A percentile compares a stretch with the other conserved stretches of the same genome.
Evolutionary conservation across 2,888 invertebrate species (phyloP).

Genomic region (Agrochola macilenta): DNA sequence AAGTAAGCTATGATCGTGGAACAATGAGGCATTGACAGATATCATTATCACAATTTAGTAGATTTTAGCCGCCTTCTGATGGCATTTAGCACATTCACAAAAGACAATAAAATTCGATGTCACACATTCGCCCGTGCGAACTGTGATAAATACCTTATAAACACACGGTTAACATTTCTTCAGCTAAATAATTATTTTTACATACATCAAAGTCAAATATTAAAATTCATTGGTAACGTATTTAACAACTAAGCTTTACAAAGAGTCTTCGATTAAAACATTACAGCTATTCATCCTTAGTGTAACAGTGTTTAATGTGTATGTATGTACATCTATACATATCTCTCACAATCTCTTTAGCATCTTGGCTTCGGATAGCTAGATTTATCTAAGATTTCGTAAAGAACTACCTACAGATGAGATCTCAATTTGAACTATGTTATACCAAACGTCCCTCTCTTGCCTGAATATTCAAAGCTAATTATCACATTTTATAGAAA

Average conservation of each 20-base stretch:
- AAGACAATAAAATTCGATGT: conserved; percentile 54
- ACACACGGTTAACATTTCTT: conserved; percentile 58
- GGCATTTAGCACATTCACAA: conserved; percentile 69
- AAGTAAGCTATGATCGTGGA: conserved; percentile 58
- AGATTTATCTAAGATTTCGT: conserved; percentile 86
- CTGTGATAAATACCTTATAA: conserved; percentile 49
- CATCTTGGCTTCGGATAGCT: conserved; percentile 89
- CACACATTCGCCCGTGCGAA: conserved; percentile 50
- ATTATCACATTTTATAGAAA: conserved; percentile 86
- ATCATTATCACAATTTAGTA: conserved; percentile 72
- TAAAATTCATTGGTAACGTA: conserved; percentile 89
- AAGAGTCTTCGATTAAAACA: conserved; percentile 80
- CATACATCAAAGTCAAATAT: conserved; percentile 80
- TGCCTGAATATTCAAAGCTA: conserved; percentile 82
- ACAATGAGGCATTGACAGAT: conserved; percentile 66
- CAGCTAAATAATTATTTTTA: conserved; percentile 66
- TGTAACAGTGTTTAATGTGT: conserved; percentile 61
- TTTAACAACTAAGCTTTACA: conserved; percentile 85
- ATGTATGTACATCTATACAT: conserved; percentile 71
- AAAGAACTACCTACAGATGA: conserved; percentile 88
- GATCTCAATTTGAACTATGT: conserved; percentile 90
- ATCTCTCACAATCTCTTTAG: conserved; percentile 82
- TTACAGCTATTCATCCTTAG: conserved; percentile 66
- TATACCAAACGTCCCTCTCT: conserved; percentile 82
- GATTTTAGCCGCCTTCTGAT: conserved; percentile 66